Conservation (phyloP, 2,113 vertebrate genomes). For the Ptyas mucosa region DNA sequence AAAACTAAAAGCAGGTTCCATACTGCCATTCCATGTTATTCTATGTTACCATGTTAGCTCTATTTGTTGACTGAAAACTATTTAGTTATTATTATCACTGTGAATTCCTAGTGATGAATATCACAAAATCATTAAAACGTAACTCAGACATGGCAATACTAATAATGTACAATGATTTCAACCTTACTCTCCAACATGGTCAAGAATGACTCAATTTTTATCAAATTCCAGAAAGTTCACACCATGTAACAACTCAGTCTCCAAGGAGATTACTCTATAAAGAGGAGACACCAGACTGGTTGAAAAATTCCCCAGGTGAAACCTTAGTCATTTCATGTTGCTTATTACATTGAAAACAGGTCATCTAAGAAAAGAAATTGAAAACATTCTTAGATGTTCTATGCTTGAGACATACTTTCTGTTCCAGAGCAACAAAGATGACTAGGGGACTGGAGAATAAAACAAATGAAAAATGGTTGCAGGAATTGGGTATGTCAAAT, state of each 20-base stretch:
- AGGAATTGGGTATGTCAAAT: too few relatives aligned
- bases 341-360: neutral
- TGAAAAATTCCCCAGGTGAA: neutral
- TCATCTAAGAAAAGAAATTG: neutral
- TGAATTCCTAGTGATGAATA: neutral
- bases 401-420: neutral
- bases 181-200: neutral
- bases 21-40: too few relatives aligned
- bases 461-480: too few relatives aligned
- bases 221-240: neutral
- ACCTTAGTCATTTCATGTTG: neutral
- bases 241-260: neutral
- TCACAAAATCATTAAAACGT: neutral
- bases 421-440: conserved; percentile 17
- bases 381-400: neutral
- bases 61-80: neutral
- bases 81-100: too few relatives aligned
- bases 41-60: too few relatives aligned
- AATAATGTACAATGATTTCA: neutral
- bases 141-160: neutral
- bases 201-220: neutral
- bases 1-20: neutral
- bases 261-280: neutral
- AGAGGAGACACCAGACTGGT: neutral
- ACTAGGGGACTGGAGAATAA: too few relatives aligned